phyloP scores from a whole-genome alignment of 1,140 invertebrate species.

The Drosophila ironensis region DNA sequence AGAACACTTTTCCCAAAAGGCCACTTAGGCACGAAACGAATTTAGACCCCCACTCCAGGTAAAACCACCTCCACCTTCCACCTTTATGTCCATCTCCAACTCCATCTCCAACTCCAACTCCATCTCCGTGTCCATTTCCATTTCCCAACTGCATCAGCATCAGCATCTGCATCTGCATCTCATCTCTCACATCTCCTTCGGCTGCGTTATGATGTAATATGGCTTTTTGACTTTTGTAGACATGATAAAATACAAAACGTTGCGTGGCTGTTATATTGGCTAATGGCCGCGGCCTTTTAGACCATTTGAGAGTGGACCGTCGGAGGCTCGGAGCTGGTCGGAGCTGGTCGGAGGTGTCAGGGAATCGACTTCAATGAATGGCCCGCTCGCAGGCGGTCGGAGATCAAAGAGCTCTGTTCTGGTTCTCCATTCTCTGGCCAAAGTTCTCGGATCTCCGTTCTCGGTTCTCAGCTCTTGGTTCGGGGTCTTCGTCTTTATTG shows the following conservation, averaged over 20 bases:
- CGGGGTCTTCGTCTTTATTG: conserved; percentile 53
- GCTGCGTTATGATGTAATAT: conserved; percentile 75
- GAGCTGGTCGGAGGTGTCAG: conserved; percentile 16
- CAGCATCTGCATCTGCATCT: conserved; percentile 27
- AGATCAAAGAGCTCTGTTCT: conserved; percentile 67
- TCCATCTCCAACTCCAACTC: background rate
- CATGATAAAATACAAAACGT: conserved; percentile 80
- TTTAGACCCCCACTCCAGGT: background rate
- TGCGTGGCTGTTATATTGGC: conserved; percentile 79
- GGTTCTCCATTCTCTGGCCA: conserved; percentile 51
- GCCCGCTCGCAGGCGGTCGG: conserved; percentile 31
- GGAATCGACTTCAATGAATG: conserved; percentile 53
- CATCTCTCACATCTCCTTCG: conserved; percentile 37
- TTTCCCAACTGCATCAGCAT: conserved; percentile 42
- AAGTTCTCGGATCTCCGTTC: conserved; percentile 26
- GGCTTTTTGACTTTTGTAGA: conserved; percentile 80
- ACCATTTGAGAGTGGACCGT: conserved; percentile 64
- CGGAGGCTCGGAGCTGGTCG: background rate
- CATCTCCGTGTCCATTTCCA: conserved; percentile 8
- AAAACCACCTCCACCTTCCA: background rate
- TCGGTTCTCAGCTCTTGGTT: conserved; percentile 23
- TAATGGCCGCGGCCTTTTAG: conserved; percentile 78
- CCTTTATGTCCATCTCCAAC: background rate
- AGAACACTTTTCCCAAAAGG: conserved; percentile 75
- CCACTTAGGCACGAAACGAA: conserved; percentile 75